Evolutionary conservation across 2,113 vertebrate genomes (phyloP), one percentile per base, ranked within the genome.

Genomic region (Tringa solitaria): DNA sequence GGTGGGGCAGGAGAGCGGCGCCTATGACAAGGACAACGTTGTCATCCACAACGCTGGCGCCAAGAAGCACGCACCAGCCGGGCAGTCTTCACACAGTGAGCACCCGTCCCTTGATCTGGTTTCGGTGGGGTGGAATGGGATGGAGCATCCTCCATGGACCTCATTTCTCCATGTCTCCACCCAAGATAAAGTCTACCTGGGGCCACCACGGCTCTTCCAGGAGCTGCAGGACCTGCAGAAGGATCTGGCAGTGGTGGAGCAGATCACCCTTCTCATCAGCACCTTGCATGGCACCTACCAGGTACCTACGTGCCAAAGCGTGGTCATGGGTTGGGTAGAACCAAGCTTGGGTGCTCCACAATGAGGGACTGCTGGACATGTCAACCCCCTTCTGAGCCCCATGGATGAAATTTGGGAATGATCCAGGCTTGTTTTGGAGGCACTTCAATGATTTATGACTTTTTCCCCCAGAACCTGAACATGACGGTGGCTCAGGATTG

Each of bases 401-500:
- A 3, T 1, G 1, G 53, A 14, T 74, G n/a, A 72, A 77, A 37
- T 14, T 4, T 10, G 12, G 41, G 48, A n/a, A 12, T 28, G n/a
- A 8, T 39, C 35, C 53, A 27, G 53, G 14, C 26, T 46, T 46
- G 16, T 65, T 53, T 33, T 63, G 74, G 32, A 70, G 19, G 1
- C 7, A 6, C 14, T 77, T 63, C 30, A 10, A 5, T 43, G 5
- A 61, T 50, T 21, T 43, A 41, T 60, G n/a, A 1, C 12, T 21
- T 60, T 60, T 76, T 30, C 17, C 33, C 54, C 43, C 67, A 99
- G 99, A 99, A 99, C 95, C 97, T 99, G 97, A 99, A 99, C 98
- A 99, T 99, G 97, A 98, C 99, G 0, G 99, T 99, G 94, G 99
- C 99, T 8, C 99, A 99, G 87, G 99, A 99, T 96, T 99, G 99